Base-by-base conservation (phyloP, 37 sponge, comb jelly and placozoan species). In the Ephydatia muelleri region DNA sequence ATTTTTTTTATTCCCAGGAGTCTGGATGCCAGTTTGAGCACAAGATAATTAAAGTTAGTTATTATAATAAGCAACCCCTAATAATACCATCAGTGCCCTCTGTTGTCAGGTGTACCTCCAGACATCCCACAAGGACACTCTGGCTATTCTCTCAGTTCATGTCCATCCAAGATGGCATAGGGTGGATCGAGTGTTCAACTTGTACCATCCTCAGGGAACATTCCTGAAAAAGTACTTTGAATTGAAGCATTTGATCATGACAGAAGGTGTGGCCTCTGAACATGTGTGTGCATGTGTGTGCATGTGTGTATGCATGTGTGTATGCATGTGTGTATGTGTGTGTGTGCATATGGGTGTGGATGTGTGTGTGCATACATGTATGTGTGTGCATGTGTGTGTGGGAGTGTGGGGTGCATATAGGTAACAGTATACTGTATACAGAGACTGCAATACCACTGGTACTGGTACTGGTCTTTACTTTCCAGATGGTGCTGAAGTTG, bases 151-250 rank as follows among this genome's bases (percentile, higher is more conserved):
- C 48, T 71, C 85, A 2, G 38, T 88, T 33, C 77, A 70, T 21
- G 23, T 88, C 14, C 47, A 70, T 5, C 89, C 89, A 5, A 80
- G 65, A 12, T 80, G 68, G 23, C 71, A 69, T 28, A 67, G 78
- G 33, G 72, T 85, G 43, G 90, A 90, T 25, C 57, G 36, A 33
- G 68, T 80, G 65, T 67, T 84, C 27, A 85, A 84, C 76, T 90
- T 84, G 75, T 90, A 90, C 73, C 90, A 90, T 74, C 81, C 90
- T 31, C 85, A 90, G 70, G 75, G 76, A n/a, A 90, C 76, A 5
- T 85, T 85, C 77, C 3, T 90, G 49, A 90, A 81, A 67, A 90
- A 76, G 67, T 33, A 31, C 38, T 33, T 84, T 29, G 76, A 33
- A 19, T 26, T 72, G 73, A 72, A 72, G 73, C 73, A 35, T 14